These are phyloP conservation scores for Crotalus viridis DNA, from an alignment of 2,113 vertebrate species.

Conservation along the genomic window DNA sequence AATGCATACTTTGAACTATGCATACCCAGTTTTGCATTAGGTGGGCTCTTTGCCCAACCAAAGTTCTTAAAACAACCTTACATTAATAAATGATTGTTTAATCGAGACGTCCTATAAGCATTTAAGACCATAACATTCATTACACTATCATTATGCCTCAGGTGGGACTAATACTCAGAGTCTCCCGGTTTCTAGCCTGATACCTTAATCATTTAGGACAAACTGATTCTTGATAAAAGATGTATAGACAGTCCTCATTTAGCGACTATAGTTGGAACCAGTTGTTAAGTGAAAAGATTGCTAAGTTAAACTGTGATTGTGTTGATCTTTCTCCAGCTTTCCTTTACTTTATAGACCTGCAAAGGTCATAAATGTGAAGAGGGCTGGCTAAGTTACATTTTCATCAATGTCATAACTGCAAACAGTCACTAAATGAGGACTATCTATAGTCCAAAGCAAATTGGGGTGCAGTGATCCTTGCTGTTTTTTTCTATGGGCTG, in stretches of 20 bases:
- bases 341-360: background rate
- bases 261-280: background rate
- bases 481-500: background rate
- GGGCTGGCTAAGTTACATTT: background rate
- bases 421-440: background rate
- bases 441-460: background rate
- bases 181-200: background rate
- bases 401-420: background rate
- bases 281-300: background rate
- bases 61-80: background rate
- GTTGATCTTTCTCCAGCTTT: background rate
- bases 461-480: background rate
- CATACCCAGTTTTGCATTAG: background rate
- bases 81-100: background rate
- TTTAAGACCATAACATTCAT: background rate
- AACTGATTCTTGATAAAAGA: background rate
- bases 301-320: background rate
- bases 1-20: background rate
- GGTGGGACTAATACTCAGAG: background rate
- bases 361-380: background rate
- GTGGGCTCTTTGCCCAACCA: background rate
- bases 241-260: background rate
- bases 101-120: background rate
- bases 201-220: background rate
- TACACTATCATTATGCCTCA: background rate